Evolutionary conservation across 1,140 invertebrate species (phyloP), one percentile per base, ranked within the genome.

Genomic region (Tigriopus japonicus): DNA sequence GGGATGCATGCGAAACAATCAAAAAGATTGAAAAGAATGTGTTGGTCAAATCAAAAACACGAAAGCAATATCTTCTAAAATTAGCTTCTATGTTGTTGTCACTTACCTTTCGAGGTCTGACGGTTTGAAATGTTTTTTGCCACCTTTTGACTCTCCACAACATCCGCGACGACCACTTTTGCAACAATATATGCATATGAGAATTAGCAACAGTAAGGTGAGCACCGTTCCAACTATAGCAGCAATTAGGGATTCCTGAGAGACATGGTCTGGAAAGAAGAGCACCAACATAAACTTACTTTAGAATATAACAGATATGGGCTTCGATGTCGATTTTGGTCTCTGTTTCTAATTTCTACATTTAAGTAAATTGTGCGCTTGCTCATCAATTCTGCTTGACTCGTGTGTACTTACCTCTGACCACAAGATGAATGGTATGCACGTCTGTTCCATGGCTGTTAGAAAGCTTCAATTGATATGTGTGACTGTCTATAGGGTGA

Each of bases 401-500:
- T n/a, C n/a, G n/a, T n/a, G n/a, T n/a, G n/a, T n/a, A 3, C 63
- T 64, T 51, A 64, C 63, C 63, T 66, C 62, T 63, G 23, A 69
- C 68, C 52, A 62, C 56, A 17, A 69, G 59, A 9, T 65, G 59
- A 40, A 58, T 43, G 52, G 64, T 59, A 45, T 65, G 61, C 9
- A 60, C 42, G 40, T 63, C 62, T 9, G 54, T 56, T 1, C 68
- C 68, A 19, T 63, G 51, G 35, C 64, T 64, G 59, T 69, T 69
- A 42, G 66, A 56, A 5, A 69, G 62, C 24, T 65, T 59, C 10
- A 69, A 56, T 10, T 60, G 62, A 52, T 70, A 70, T 21, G 65
- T 63, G 14, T 66, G 56, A 24, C 67, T 61, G 63, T 70, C 69
- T 14, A 41, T 63, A 13, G 63, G 76, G 42, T 83, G 79, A 1